Conservation (phyloP, 2,113 vertebrate genomes). For the Leucoraja erinaceus region DNA sequence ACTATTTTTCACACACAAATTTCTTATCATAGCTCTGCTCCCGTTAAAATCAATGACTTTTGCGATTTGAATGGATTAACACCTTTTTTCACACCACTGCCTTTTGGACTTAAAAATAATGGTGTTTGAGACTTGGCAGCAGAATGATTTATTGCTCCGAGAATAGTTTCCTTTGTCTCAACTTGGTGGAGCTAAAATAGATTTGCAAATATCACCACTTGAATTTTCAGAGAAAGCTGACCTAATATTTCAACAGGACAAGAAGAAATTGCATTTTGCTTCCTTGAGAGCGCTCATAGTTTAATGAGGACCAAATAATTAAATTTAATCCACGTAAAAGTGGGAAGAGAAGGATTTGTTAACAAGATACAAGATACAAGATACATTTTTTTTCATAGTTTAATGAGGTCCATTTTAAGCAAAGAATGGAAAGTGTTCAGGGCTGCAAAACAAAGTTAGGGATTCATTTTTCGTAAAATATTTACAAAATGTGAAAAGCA, state of each 20-base stretch:
- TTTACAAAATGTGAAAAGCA: neutral
- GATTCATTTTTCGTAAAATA: neutral
- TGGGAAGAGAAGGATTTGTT: neutral
- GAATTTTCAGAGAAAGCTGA: neutral
- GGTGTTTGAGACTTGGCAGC: neutral
- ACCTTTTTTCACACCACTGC: neutral
- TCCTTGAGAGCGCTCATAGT: neutral
- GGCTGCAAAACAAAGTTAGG: neutral
- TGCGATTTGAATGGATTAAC: neutral
- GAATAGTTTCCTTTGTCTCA: neutral
- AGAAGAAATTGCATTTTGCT: neutral
- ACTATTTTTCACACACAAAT: neutral
- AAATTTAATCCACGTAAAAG: neutral
- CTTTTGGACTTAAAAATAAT: neutral
- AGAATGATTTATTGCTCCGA: neutral
- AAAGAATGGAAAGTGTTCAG: neutral
- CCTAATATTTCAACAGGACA: neutral
- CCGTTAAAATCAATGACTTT: neutral
- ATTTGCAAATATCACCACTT: neutral
- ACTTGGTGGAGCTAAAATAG: neutral
- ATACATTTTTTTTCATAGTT: too few species aligned
- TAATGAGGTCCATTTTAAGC: too few species aligned
- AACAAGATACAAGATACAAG: too few species aligned
- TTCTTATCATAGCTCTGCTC: neutral
- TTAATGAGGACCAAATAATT: neutral